phyloP scores from a whole-genome alignment of 2,888 invertebrate species.

The Nomada ruficornis region DNA sequence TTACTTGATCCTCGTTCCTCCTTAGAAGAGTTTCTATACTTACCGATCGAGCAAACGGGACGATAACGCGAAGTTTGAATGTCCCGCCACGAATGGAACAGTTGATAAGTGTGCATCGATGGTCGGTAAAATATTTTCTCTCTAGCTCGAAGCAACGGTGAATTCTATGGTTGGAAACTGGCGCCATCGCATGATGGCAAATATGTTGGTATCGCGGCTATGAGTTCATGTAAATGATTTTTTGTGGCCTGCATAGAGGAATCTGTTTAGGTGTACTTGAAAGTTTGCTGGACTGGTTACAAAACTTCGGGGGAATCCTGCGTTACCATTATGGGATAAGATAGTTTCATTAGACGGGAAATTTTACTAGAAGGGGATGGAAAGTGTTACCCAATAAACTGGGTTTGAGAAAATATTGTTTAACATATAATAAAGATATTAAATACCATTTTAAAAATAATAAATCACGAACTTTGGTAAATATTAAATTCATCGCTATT shows the following conservation, averaged over 20 bases:
- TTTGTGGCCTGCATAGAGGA: background rate
- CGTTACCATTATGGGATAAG: constrained; percentile 32
- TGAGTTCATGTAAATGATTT: background rate
- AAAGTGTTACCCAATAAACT: background rate
- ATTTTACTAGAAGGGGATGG: background rate
- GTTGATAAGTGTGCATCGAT: constrained; percentile 37
- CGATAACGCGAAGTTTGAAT: background rate
- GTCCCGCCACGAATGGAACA: background rate
- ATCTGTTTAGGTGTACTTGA: background rate
- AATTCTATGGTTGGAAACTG: background rate
- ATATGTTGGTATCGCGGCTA: background rate
- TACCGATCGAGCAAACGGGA: background rate
- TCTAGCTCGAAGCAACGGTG: background rate
- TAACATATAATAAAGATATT: too few species aligned
- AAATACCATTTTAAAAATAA: too few species aligned
- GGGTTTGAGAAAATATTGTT: background rate
- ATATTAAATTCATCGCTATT: too few species aligned
- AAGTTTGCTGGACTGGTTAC: background rate
- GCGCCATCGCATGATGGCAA: constrained; percentile 28
- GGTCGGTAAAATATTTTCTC: constrained; percentile 52
- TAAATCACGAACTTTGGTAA: too few species aligned
- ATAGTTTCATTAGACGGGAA: background rate
- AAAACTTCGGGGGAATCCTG: background rate
- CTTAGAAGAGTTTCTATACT: background rate
- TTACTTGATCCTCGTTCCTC: background rate